These are phyloP conservation scores for Pseudomyrmex pallidus DNA, from an alignment of 1,140 invertebrate species.

Conservation along the genomic window DNA sequence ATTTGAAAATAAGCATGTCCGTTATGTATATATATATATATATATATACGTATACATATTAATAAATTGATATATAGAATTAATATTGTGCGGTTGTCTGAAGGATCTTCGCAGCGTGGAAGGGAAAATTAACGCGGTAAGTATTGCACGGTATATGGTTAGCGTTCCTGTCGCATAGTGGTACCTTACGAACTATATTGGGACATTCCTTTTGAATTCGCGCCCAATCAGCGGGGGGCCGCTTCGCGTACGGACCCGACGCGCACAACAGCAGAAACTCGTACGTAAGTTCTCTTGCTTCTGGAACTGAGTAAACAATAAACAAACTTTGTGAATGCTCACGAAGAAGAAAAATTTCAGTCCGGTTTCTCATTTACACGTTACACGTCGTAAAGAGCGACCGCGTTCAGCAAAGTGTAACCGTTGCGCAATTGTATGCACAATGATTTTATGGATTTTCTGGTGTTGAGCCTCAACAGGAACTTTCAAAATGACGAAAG, in stretches of 20 bases:
- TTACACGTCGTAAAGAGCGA: too few species aligned
- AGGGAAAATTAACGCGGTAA: slow-evolving; percentile 66
- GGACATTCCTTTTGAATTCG: slow-evolving; percentile 86
- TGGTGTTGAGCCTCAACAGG: too few species aligned
- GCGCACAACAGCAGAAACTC: slow-evolving; percentile 86
- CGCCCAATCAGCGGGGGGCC: slow-evolving; percentile 85
- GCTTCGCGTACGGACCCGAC: slow-evolving; percentile 85
- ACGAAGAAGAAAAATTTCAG: too few species aligned
- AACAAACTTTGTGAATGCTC: not conserved
- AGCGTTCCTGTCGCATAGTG: slow-evolving; percentile 69
- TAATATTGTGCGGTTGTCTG: too few species aligned
- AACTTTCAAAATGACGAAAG: too few species aligned
- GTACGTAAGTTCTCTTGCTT: slow-evolving; percentile 83
- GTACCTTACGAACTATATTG: slow-evolving; percentile 85
- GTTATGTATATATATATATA: slow-evolving; percentile 35
- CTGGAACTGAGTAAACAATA: slow-evolving; percentile 69
- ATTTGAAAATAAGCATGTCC: too few species aligned
- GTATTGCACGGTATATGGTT: slow-evolving; percentile 70
- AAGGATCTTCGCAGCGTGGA: slow-evolving; percentile 19
- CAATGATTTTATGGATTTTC: too few species aligned
- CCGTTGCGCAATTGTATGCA: too few species aligned
- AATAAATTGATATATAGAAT: too few species aligned
- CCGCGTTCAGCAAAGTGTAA: too few species aligned
- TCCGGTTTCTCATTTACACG: too few species aligned
- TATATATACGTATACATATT: slow-evolving; percentile 2